Percentiles rank a stretch among this genome's conserved stretches.
Conservation (phyloP, 2,113 vertebrate genomes). For the Alethe castanea region DNA sequence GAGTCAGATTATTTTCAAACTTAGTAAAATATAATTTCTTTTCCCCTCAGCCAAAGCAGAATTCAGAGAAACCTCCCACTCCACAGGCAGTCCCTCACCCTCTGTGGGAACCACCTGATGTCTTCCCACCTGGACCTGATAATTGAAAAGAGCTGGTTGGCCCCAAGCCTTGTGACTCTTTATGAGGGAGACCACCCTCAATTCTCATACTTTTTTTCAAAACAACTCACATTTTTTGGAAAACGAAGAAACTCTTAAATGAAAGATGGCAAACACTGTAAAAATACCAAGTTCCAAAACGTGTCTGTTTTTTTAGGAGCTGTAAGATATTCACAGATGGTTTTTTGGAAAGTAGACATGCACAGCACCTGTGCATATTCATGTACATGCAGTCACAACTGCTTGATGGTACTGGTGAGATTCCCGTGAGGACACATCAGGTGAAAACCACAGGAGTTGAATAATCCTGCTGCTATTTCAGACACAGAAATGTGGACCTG, state of each 20-base stretch:
- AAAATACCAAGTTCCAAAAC: not conserved
- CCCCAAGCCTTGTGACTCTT: not conserved
- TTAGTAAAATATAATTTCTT: not conserved
- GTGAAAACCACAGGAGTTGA: not conserved
- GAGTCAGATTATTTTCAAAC: not conserved
- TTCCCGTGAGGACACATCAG: not conserved
- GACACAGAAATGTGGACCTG: not conserved
- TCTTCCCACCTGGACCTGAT: conserved; percentile 31
- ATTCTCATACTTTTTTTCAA: not conserved
- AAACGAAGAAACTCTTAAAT: not conserved
- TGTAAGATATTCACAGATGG: not conserved
- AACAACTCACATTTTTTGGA: not conserved
- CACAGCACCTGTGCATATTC: not conserved
- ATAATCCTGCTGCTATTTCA: not conserved
- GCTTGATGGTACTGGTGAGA: not conserved
- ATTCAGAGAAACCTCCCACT: not conserved
- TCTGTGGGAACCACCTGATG: not conserved
- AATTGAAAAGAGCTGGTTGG: conserved; percentile 17
- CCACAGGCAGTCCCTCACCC: not conserved
- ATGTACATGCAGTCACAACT: not conserved
- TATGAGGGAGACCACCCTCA: not conserved
- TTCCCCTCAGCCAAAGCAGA: not conserved
- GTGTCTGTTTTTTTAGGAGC: not conserved
- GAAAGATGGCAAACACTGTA: not conserved
- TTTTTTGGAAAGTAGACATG: not conserved